These are phyloP conservation scores for Spodoptera exigua DNA, from an alignment of 2,888 invertebrate genomes.

Conservation along the genomic window DNA sequence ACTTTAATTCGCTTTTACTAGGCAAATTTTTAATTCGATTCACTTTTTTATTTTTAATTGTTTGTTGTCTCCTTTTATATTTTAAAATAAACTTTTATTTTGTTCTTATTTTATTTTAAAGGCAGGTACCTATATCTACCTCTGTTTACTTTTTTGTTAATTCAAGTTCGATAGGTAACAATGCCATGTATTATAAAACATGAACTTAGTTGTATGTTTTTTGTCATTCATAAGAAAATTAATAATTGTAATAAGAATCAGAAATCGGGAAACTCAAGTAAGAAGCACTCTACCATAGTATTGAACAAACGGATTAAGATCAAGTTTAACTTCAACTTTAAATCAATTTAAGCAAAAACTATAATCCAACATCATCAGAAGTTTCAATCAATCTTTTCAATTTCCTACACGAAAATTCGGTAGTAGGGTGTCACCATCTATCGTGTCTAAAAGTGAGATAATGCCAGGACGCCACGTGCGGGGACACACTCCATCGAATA, in stretches of 20 bases:
- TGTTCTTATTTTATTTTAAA: neutral
- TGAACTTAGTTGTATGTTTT: too few relatives aligned
- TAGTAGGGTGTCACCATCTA: slow-evolving; percentile 61
- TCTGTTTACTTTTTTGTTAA: neutral
- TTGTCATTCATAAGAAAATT: too few relatives aligned
- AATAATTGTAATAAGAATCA: too few relatives aligned
- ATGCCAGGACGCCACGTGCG: slow-evolving; percentile 79
- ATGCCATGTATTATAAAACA: too few relatives aligned
- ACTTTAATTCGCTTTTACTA: slow-evolving; percentile 85
- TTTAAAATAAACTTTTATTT: slow-evolving; percentile 13
- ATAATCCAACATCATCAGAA: slow-evolving; percentile 42
- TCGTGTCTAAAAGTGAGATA: slow-evolving; percentile 73
- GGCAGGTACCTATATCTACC: neutral
- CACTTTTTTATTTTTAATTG: slow-evolving; percentile 59
- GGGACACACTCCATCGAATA: slow-evolving; percentile 85
- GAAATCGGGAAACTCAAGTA: too few relatives aligned
- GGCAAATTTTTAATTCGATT: slow-evolving; percentile 82
- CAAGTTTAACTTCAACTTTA: neutral
- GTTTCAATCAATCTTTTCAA: slow-evolving; percentile 60
- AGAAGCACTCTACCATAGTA: too few relatives aligned
- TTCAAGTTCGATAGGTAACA: too few relatives aligned
- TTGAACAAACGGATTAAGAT: too few relatives aligned
- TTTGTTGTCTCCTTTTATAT: slow-evolving; percentile 33
- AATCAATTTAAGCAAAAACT: slow-evolving; percentile 23
- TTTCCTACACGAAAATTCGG: slow-evolving; percentile 53